Evolutionary conservation across 2,113 vertebrate genomes (phyloP), one percentile per base, ranked within the genome.

Genomic region (Felis chaus): DNA sequence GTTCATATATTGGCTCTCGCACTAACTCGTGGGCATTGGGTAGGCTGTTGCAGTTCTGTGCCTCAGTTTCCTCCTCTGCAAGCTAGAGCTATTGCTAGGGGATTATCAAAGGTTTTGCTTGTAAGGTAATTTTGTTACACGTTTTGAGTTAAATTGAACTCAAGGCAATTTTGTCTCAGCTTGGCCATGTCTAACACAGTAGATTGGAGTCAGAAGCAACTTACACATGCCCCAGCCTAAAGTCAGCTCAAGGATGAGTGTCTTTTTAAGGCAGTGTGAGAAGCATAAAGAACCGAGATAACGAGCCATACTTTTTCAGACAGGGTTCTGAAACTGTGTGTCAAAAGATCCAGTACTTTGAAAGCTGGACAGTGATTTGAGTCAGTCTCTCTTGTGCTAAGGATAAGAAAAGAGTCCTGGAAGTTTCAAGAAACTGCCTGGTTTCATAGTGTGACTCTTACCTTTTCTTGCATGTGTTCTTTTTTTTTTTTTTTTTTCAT

Each of bases 401-500:
- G 48, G 57, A 36, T 88, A 94, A 92, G 18, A 86, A 92, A 74
- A 95, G 45, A 12, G 65, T 96, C 16, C 50, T 94, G 21, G 16
- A 95, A 87, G 21, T 95, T 89, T 89, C 6, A 23, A 85, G 48
- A 97, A 95, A 93, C 39, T 90, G 25, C 73, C 89, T 36, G 19
- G 85, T 94, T 94, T 93, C 31, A 27, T 89, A 81, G 71, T 78
- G 39, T 84, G 45, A 90, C 39, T 85, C 66, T 85, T 92, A 88
- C 15, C 78, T 78, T 87, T 95, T 73, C 21, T 96, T 96, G 14
- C 63, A 84, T 84, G 1, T 79, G 25, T 83, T 97, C 74, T 89
- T 90, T 88, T 55, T 14, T 79, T 61, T 95, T 89, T n/a, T 92
- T 95, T 86, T 57, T 92, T 96, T 84, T 97, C 1, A 92, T 88